Evolutionary conservation across 2,888 invertebrate genomes (phyloP).

Genomic region (Pachydiplax longipennis): DNA sequence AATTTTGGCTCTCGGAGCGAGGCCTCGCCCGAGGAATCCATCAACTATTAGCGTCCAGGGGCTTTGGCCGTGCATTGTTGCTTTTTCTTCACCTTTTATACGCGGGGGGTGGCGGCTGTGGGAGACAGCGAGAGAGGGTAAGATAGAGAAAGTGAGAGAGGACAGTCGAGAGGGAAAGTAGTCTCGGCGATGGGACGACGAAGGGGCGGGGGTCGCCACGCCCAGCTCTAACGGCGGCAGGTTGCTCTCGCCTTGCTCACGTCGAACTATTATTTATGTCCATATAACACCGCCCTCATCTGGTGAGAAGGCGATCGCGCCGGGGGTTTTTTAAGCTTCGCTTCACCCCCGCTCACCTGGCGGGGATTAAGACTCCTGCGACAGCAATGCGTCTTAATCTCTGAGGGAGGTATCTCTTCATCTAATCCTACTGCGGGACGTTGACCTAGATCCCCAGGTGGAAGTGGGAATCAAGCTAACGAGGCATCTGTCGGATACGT

Average conservation of each 20-base stretch:
- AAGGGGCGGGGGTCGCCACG: background rate
- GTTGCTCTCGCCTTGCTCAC: background rate
- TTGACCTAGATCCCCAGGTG: background rate
- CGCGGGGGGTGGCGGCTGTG: constrained; percentile 15
- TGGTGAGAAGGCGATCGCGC: background rate
- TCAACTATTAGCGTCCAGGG: constrained; percentile 35
- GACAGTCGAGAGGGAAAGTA: background rate
- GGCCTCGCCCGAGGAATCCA: constrained; percentile 31
- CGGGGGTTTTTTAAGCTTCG: background rate
- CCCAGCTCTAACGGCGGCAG: background rate
- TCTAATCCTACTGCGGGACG: background rate
- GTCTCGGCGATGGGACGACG: background rate
- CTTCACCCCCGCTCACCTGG: background rate
- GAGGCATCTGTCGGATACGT: background rate
- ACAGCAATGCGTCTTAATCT: background rate
- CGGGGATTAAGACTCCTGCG: background rate
- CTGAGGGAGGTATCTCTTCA: background rate
- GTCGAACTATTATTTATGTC: background rate
- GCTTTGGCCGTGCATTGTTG: constrained; percentile 44
- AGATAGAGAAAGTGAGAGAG: background rate
- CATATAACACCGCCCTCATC: background rate
- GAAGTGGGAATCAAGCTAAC: background rate
- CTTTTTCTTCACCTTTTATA: constrained; percentile 45
- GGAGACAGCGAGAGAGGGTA: background rate
- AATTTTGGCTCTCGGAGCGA: constrained; percentile 18